Conservation (phyloP, 2,113 vertebrate species). For the Cardinalis cardinalis region DNA sequence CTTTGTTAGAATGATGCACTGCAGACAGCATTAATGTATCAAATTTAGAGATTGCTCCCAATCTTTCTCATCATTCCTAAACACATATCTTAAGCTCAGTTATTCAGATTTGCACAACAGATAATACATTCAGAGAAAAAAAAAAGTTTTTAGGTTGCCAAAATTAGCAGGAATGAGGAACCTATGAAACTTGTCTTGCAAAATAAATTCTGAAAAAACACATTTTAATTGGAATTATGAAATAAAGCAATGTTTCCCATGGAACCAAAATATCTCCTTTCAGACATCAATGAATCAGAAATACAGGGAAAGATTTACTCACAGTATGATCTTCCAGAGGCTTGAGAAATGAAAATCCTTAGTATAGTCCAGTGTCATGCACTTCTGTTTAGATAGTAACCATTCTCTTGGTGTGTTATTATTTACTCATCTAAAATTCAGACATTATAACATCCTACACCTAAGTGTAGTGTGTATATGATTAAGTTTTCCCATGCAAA, state of each 20-base stretch:
- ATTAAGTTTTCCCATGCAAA: background rate
- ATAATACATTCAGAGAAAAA: background rate
- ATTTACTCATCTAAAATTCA: background rate
- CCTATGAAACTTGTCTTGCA: background rate
- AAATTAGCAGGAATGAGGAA: background rate
- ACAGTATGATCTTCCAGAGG: slow-evolving; percentile 4
- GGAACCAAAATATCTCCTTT: background rate
- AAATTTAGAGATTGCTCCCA: slow-evolving; percentile 10
- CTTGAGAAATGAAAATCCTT: slow-evolving; percentile 15
- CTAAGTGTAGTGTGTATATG: background rate
- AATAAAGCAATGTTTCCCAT: background rate
- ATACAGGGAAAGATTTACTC: slow-evolving; percentile 5
- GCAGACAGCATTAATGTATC: background rate
- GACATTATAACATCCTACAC: background rate
- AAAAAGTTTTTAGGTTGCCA: background rate
- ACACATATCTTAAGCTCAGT: background rate
- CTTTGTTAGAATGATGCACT: background rate
- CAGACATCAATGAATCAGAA: background rate
- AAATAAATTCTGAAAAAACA: background rate
- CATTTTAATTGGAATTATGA: background rate
- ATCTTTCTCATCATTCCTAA: background rate
- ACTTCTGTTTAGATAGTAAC: background rate
- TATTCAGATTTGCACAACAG: background rate
- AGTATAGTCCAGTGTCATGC: background rate
- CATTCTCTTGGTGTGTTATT: background rate